Evolutionary conservation across 2,888 invertebrate species (phyloP).

Genomic region (Tetramorium bicarinatum): DNA sequence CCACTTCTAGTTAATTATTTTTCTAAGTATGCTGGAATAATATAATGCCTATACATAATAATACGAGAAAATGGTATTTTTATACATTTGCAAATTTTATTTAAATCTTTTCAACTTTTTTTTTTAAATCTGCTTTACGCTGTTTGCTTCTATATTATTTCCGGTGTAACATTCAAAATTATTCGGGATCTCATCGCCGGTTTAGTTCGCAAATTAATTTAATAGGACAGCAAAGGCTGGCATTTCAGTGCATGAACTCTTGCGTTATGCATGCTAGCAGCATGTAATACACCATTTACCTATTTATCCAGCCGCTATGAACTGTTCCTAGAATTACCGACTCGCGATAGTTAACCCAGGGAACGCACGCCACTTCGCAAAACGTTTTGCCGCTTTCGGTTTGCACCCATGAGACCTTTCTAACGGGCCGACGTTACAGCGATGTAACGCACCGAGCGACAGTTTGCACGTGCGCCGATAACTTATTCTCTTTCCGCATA

Average conservation of each 20-base stretch:
- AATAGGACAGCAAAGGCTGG: slow-evolving; percentile 37
- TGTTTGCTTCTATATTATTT: slow-evolving; percentile 12
- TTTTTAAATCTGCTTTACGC: background rate
- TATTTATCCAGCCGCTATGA: slow-evolving; percentile 47
- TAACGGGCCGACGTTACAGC: background rate
- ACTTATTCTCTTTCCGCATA: slow-evolving; percentile 69
- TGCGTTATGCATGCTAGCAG: slow-evolving; percentile 34
- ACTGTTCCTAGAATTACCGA: slow-evolving; percentile 37
- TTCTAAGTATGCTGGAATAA: background rate
- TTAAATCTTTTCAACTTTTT: background rate
- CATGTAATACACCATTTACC: slow-evolving; percentile 34
- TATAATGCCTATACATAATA: background rate
- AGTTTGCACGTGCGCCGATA: slow-evolving; percentile 42
- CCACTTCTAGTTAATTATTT: background rate
- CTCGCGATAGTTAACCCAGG: slow-evolving; percentile 31
- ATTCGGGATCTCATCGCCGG: background rate
- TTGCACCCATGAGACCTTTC: slow-evolving; percentile 22
- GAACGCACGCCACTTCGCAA: slow-evolving; percentile 18
- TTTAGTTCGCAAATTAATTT: slow-evolving; percentile 40
- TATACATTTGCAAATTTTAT: background rate
- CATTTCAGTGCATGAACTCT: slow-evolving; percentile 35
- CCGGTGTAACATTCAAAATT: background rate
- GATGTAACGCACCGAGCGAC: slow-evolving; percentile 19
- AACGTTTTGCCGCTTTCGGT: slow-evolving; percentile 33
- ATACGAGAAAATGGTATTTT: background rate